Evolutionary conservation across 2,888 invertebrate species (phyloP).

Genomic region (Polymixis lichenea): DNA sequence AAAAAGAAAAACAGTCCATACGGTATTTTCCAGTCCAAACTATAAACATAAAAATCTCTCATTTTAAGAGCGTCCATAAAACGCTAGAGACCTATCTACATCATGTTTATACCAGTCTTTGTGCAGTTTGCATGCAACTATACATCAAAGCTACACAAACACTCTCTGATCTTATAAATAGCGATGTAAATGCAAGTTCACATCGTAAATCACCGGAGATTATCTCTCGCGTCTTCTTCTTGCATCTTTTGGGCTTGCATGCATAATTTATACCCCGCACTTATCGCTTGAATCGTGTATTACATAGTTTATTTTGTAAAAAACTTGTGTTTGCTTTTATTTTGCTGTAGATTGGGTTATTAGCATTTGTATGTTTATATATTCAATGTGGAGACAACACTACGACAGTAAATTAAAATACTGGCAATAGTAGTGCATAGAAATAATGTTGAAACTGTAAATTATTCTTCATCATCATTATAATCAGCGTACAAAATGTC

Average conservation of each 20-base stretch:
- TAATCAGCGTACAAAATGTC: too few species aligned
- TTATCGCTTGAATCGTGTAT: conserved; percentile 73
- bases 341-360: conserved; percentile 13
- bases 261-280: conserved; percentile 84
- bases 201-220: conserved; percentile 88
- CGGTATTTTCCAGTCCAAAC: conserved; percentile 30
- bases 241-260: conserved; percentile 82
- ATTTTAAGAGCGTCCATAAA: conserved; percentile 40
- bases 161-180: conserved; percentile 59
- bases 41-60: conserved; percentile 25
- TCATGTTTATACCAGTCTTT: conserved; percentile 45
- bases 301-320: conserved; percentile 62
- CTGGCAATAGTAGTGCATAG: not conserved
- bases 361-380: not conserved
- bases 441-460: too few species aligned
- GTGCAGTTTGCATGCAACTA: conserved; percentile 54
- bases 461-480: too few species aligned
- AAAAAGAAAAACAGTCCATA: not conserved
- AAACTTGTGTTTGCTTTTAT: conserved; percentile 30
- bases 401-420: not conserved
- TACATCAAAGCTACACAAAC: conserved; percentile 59
- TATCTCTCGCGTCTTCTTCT: conserved; percentile 84
- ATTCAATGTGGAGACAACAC: not conserved
- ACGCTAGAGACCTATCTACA: conserved; percentile 38
- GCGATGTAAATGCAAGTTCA: conserved; percentile 81